Conservation (phyloP, 1,140 invertebrate genomes). For the Solenopsis invicta region DNA sequence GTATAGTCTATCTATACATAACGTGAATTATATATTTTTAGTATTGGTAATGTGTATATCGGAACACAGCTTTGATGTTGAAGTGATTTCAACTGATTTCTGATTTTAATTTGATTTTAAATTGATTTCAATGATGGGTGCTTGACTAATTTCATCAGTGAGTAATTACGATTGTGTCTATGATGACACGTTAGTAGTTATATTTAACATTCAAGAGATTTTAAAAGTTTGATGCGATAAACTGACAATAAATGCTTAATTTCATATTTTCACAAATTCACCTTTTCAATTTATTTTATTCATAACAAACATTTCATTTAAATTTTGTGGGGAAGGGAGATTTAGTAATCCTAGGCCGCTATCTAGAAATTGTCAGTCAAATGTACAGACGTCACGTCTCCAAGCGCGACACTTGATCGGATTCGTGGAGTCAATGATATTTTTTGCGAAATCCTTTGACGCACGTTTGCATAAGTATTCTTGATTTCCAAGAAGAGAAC, state of each 20-base stretch:
- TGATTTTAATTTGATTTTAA: too few relatives aligned
- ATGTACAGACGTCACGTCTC: not conserved
- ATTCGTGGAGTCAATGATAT: not conserved
- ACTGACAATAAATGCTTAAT: not conserved
- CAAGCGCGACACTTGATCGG: not conserved
- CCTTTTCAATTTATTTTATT: not conserved
- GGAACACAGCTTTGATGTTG: too few relatives aligned
- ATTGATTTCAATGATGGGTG: too few relatives aligned
- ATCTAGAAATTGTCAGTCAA: not conserved
- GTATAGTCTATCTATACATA: too few relatives aligned
- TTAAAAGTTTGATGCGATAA: not conserved
- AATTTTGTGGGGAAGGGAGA: not conserved
- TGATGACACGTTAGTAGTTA: not conserved
- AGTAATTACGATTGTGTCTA: not conserved
- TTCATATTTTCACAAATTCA: not conserved
- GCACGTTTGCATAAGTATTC: not conserved
- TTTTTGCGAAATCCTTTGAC: constrained; percentile 29
- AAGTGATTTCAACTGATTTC: too few relatives aligned
- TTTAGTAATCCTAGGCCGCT: not conserved
- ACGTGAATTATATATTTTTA: too few relatives aligned
- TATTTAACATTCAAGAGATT: constrained; percentile 8
- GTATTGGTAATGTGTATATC: too few relatives aligned
- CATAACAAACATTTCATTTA: not conserved
- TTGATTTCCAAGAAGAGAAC: constrained; percentile 35
- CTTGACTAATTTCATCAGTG: too few relatives aligned